These are phyloP conservation scores for Tachysurus vachellii DNA, from an alignment of 2,113 vertebrate genomes.

Conservation along the genomic window DNA sequence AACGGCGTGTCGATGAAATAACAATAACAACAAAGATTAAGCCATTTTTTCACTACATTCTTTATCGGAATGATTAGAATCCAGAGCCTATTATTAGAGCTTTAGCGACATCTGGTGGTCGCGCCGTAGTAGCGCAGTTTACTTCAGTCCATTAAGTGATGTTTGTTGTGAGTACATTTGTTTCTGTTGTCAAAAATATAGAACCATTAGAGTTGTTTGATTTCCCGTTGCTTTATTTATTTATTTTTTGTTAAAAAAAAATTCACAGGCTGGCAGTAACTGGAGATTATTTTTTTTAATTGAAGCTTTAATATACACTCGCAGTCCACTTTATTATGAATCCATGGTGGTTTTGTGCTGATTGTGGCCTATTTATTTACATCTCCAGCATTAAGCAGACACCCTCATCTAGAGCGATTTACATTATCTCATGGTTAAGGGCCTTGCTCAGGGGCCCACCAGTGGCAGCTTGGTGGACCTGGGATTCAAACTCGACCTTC, in stretches of 20 bases:
- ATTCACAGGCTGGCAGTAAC: not conserved
- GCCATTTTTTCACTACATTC: not conserved
- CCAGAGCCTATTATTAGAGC: not conserved
- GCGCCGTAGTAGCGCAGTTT: not conserved
- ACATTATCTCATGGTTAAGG: too few species aligned
- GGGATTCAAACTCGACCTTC: too few species aligned
- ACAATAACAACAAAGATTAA: not conserved
- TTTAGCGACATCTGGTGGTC: constrained; percentile 19
- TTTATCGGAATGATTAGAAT: not conserved
- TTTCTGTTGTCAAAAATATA: too few species aligned
- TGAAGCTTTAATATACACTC: too few species aligned
- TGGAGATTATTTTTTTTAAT: not conserved
- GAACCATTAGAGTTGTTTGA: too few species aligned
- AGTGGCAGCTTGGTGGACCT: too few species aligned
- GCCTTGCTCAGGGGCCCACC: too few species aligned
- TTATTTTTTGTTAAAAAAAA: not conserved
- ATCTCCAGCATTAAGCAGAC: too few species aligned
- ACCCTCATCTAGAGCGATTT: too few species aligned
- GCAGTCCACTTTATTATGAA: not conserved
- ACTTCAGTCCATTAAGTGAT: not conserved
- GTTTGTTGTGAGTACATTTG: too few species aligned
- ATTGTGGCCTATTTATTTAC: not conserved
- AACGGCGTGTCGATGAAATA: too few species aligned
- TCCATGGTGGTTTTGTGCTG: not conserved
- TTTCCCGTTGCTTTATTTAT: not conserved